Evolutionary conservation across 2,113 vertebrate genomes (phyloP).

Genomic region (Notothenia rossii): DNA sequence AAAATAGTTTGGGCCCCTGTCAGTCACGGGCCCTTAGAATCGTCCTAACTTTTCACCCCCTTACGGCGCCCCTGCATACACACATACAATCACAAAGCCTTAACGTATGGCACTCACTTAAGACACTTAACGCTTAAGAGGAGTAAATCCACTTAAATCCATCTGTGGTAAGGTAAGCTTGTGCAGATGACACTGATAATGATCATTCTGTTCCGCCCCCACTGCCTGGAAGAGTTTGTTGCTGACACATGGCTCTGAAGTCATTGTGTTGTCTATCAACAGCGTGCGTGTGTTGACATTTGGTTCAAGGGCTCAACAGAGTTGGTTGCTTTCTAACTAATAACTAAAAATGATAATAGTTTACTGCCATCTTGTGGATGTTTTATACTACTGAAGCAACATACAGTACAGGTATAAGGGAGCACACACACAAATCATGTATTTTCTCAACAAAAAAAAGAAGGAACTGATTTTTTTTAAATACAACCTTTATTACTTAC

Average conservation of each 20-base stretch:
- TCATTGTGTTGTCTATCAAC: slow-evolving; percentile 25
- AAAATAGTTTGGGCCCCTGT: no score
- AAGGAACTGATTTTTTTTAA: neutral
- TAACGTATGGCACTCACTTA: neutral
- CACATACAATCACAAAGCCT: neutral
- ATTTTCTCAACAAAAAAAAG: neutral
- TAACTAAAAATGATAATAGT: neutral
- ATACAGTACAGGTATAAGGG: neutral
- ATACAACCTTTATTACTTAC: slow-evolving; percentile 57
- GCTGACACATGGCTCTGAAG: neutral
- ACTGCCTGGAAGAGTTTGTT: neutral
- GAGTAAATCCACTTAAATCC: slow-evolving; percentile 41
- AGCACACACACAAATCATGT: neutral
- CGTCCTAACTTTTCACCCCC: no score
- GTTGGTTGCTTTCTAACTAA: neutral
- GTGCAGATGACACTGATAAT: neutral
- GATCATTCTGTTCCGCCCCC: neutral
- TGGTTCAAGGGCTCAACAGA: neutral
- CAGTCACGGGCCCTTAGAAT: no score
- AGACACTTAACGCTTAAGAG: slow-evolving; percentile 25
- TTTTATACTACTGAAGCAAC: slow-evolving; percentile 6
- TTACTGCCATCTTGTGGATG: slow-evolving; percentile 46
- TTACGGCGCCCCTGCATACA: no score
- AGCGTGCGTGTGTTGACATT: neutral
- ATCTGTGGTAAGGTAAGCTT: neutral